These are phyloP conservation scores for Leucophenga montana DNA, from an alignment of 2,888 invertebrate species.

Conservation along the genomic window DNA sequence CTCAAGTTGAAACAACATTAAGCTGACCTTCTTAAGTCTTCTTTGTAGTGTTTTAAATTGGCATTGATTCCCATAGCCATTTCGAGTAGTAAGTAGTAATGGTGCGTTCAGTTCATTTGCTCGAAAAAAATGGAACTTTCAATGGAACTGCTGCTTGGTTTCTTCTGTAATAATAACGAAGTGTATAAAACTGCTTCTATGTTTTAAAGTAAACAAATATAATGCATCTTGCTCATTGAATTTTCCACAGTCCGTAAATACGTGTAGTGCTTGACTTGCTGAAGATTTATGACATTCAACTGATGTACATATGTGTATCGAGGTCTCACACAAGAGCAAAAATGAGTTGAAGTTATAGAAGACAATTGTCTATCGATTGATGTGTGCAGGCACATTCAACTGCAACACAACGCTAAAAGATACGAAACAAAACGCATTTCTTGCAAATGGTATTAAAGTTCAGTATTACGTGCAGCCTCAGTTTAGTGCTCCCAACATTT, in stretches of 20 bases:
- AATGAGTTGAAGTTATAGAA: no score
- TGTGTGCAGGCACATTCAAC: slow-evolving; percentile 47
- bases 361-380: no score
- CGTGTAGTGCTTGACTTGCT: neutral
- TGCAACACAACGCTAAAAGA: slow-evolving; percentile 42
- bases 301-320: no score
- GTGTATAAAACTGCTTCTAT: neutral
- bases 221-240: neutral
- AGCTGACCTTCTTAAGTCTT: slow-evolving; percentile 51
- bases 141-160: neutral
- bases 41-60: slow-evolving; percentile 54
- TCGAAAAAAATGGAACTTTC: neutral
- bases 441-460: neutral
- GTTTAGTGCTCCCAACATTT: neutral
- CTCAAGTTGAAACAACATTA: slow-evolving; percentile 47
- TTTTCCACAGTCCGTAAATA: neutral
- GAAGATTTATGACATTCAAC: no score
- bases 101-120: neutral
- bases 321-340: no score
- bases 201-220: neutral
- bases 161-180: slow-evolving; percentile 1
- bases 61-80: slow-evolving; percentile 65
- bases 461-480: neutral
- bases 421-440: slow-evolving; percentile 36
- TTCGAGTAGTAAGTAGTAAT: neutral